Percentiles rank a stretch among this genome's conserved stretches.
Conservation (phyloP, 2,888 invertebrate species). For the Leucania comma region DNA sequence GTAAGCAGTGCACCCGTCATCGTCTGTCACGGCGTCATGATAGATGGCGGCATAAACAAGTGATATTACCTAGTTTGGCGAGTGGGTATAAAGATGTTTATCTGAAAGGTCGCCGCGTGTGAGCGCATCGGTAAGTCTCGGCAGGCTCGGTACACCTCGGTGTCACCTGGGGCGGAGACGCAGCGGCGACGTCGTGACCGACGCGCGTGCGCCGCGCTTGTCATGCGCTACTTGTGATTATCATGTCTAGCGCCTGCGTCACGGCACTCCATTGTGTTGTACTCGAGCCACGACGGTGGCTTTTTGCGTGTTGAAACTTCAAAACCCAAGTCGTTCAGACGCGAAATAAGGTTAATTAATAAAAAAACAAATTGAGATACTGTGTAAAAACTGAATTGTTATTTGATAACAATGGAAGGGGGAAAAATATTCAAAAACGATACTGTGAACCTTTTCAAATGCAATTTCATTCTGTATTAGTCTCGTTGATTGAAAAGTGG, state of each 20-base stretch:
- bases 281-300: slow-evolving; percentile 59
- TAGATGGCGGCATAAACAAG: slow-evolving; percentile 79
- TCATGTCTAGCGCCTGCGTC: slow-evolving; percentile 83
- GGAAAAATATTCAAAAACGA: slow-evolving; percentile 44
- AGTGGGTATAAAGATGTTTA: slow-evolving; percentile 76
- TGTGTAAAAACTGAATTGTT: slow-evolving; percentile 61
- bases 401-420: slow-evolving; percentile 56
- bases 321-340: slow-evolving; percentile 65
- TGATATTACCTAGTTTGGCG: slow-evolving; percentile 79
- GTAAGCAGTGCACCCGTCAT: slow-evolving; percentile 76
- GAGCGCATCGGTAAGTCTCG: slow-evolving; percentile 44
- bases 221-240: slow-evolving; percentile 88
- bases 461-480: slow-evolving; percentile 45
- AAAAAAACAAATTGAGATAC: slow-evolving; percentile 62
- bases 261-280: slow-evolving; percentile 72
- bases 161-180: slow-evolving; percentile 79
- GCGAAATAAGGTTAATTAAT: slow-evolving; percentile 73
- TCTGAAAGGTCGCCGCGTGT: slow-evolving; percentile 70
- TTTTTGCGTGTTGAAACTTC: slow-evolving; percentile 71
- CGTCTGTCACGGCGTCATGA: slow-evolving; percentile 78
- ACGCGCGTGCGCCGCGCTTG: slow-evolving; percentile 84
- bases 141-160: slow-evolving; percentile 63
- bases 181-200: slow-evolving; percentile 80
- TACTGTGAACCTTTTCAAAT: slow-evolving; percentile 27
- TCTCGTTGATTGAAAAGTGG: slow-evolving; percentile 48